Evolutionary conservation across 2,888 invertebrate genomes (phyloP), one percentile per base, ranked within the genome.

Genomic region (Dione vanillae): DNA sequence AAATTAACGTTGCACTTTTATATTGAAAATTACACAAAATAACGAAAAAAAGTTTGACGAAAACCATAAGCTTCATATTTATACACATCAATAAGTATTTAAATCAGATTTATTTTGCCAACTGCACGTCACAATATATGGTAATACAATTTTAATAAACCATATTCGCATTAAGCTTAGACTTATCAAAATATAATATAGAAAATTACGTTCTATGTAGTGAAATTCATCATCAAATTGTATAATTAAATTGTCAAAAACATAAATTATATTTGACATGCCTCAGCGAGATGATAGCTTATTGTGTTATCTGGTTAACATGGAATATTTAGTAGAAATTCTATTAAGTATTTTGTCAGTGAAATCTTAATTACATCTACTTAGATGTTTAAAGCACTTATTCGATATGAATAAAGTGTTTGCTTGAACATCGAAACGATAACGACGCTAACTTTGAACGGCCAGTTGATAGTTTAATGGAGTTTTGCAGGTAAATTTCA

Each of bases 401-500:
- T n/a, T n/a, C n/a, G n/a, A n/a, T n/a, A n/a, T n/a, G n/a, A 49
- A 16, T 45, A 56, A 58, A 65, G 64, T 58, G 27, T 41, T 58
- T 49, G 47, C 41, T 69, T 10, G 19, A 56, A 45, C 49, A 20
- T 27, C 11, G 9, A 35, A 27, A 47, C 56, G 14, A 58, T 65
- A 65, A 65, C 64, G 43, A 35, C 43, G 49, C 61, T 52, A 45
- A n/a, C 52, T 65, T 61, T n/a, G 27, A 54, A 35, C 47, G 65
- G 59, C 62, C 56, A 64, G 56, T 43, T 65, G 52, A 66, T 61
- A 52, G 66, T 62, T 62, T 62, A 69, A 56, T 62, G 37, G 35
- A 61, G 19, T 66, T 52, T 49, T 43, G n/a, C 16, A 19, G 12
- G 16, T 47, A 37, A 35, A 49, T 45, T 47, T 37, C 27, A 45